Evolutionary conservation across 2,888 invertebrate genomes (phyloP), one percentile per base, ranked within the genome.

Genomic region (Acanthosoma haemorrhoidale): DNA sequence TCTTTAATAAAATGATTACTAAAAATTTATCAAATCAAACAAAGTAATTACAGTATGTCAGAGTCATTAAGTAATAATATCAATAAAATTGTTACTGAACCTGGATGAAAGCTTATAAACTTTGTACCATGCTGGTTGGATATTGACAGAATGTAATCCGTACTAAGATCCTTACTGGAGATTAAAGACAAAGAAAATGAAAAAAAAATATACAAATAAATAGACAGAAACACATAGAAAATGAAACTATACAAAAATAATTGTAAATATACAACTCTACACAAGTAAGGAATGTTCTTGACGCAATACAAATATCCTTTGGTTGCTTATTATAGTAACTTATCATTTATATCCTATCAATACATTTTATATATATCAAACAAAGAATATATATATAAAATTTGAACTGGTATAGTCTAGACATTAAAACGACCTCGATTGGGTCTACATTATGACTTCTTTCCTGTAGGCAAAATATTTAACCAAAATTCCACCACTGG

Each of bases 171-270:
- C n/a, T n/a, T n/a, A n/a, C n/a, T n/a, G n/a, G n/a, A n/a, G n/a
- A 25, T 4, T 51, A 51, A 51, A 25, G n/a, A 51, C 51, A 51
- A 21, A 51, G 21, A 5, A 51, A 51, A 51, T n/a, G 25, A 2
- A n/a, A 51, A 51, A 51, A 21, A 51, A 51, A 51, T 51, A 51
- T 51, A 51, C 51, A 51, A 51, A 51, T 51, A 51, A 51, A 51
- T 51, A 51, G 51, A 51, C 11, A 51, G 29, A 43, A 25, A 43
- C 43, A 43, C 13, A 43, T 25, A 51, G 25, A 51, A 51, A 51
- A 51, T 11, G 18, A 43, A 51, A 51, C 2, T 51, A 25, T 51
- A 51, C 51, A 51, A 51, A 32, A 51, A 51, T 51, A 25, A 51
- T 51, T 51, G 3, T n/a, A 43, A 43, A 43, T 43, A 51, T 51